Conservation (phyloP, 2,888 invertebrate species). For the Magallana nippona region DNA sequence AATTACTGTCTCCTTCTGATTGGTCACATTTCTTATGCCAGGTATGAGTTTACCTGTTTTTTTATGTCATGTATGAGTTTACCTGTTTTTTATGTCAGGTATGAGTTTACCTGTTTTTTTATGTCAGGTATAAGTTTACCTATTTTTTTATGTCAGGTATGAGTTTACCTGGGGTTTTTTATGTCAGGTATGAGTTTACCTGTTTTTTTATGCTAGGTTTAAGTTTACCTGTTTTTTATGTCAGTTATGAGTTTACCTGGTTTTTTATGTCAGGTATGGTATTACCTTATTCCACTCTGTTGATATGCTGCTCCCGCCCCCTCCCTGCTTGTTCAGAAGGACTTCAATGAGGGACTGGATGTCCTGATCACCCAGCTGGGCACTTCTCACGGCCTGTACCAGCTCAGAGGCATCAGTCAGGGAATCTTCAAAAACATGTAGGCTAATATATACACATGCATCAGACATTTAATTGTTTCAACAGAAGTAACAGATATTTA, state of each 20-base stretch:
- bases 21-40: no score
- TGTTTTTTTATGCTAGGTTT: not conserved
- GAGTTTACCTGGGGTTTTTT: no score
- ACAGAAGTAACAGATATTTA: no score
- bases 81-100: no score
- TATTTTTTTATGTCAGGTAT: not conserved
- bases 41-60: no score
- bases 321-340: slow-evolving; percentile 89
- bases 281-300: slow-evolving; percentile 84
- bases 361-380: slow-evolving; percentile 91
- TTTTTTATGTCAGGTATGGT: not conserved
- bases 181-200: not conserved
- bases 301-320: slow-evolving; percentile 81
- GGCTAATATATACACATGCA: no score
- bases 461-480: no score
- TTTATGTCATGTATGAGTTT: no score
- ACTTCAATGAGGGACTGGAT: slow-evolving; percentile 94
- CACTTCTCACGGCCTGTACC: slow-evolving; percentile 85
- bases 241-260: not conserved
- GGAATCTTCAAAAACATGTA: slow-evolving; percentile 48
- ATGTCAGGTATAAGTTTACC: no score
- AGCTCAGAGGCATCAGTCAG: slow-evolving; percentile 57
- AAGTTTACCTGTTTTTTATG: not conserved
- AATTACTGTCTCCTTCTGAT: no score
- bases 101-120: no score